Percentiles rank a stretch among this genome's conserved stretches.
Evolutionary conservation across 2,797 vertebrate genomes (phyloP).

Genomic region (Miichthys miiuy): DNA sequence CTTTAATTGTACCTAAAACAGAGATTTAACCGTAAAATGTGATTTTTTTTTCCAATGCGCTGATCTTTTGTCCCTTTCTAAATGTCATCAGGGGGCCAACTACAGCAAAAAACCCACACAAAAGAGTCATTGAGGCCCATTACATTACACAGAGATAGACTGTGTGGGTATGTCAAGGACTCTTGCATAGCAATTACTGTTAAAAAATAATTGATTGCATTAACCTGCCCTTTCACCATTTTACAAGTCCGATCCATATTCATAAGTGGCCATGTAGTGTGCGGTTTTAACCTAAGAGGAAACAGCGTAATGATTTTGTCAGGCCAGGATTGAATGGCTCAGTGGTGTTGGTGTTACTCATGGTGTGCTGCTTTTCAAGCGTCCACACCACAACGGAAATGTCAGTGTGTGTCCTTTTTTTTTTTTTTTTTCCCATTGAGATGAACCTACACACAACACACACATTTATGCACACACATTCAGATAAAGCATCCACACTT

Average conservation of each 20-base stretch:
- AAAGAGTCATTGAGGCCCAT: conserved; percentile 64
- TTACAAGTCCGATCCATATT: conserved; percentile 77
- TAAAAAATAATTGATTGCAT: conserved; percentile 81
- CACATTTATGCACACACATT: not conserved
- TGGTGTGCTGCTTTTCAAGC: conserved; percentile 66
- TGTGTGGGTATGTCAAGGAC: conserved; percentile 74
- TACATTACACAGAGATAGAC: conserved; percentile 57
- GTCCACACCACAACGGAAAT: conserved; percentile 54
- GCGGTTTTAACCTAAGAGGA: conserved; percentile 72
- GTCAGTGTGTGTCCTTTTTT: conserved; percentile 44
- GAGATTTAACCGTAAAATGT: conserved; percentile 40
- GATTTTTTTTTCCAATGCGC: conserved; percentile 24
- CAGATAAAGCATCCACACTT: conserved; percentile 1
- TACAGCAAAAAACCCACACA: conserved; percentile 63
- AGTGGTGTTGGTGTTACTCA: conserved; percentile 66
- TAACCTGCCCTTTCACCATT: conserved; percentile 79
- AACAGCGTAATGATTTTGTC: conserved; percentile 74
- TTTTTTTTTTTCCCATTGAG: conserved; percentile 40
- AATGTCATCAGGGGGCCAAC: conserved; percentile 71
- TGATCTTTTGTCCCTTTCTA: conserved; percentile 75
- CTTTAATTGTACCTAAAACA: conserved; percentile 54
- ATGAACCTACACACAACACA: conserved; percentile 9
- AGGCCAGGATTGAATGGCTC: conserved; percentile 63
- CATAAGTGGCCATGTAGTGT: conserved; percentile 74
- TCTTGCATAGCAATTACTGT: conserved; percentile 77